phyloP scores from a whole-genome alignment of 2,113 vertebrate species.

The Lamprologus lemairii region DNA sequence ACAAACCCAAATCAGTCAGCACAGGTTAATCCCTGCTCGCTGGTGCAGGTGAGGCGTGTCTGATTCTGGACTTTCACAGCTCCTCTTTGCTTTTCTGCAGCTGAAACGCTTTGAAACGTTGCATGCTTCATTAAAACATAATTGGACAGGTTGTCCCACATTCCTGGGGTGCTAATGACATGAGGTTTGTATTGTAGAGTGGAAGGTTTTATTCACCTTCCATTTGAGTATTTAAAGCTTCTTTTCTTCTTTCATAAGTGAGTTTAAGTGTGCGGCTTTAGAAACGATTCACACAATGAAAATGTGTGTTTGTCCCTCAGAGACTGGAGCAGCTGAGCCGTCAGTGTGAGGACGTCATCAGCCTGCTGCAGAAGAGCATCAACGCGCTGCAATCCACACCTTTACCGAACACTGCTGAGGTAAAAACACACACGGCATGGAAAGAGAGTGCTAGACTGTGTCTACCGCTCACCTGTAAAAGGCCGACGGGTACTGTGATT shows the following conservation, averaged over 20 bases:
- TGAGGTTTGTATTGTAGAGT: not conserved
- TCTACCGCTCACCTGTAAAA: not conserved
- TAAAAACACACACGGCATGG: not conserved
- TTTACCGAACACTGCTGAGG: constrained; percentile 69
- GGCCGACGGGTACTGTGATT: fast-evolving
- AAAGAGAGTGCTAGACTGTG: fast-evolving
- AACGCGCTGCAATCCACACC: constrained; percentile 62
- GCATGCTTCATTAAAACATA: not conserved
- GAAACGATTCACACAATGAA: not conserved
- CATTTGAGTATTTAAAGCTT: not conserved
- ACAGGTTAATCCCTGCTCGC: not conserved
- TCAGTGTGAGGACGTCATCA: constrained; percentile 72
- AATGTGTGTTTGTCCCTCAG: constrained; percentile 50
- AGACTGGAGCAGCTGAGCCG: constrained; percentile 78
- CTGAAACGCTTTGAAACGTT: not conserved
- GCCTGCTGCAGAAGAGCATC: constrained; percentile 78
- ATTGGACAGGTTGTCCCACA: not conserved
- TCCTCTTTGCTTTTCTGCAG: not conserved
- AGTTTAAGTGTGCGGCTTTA: not conserved
- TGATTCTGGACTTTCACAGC: not conserved
- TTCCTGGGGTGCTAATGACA: not conserved
- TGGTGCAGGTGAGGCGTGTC: not conserved
- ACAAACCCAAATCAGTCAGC: not conserved
- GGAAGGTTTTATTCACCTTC: not conserved
- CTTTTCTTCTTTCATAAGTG: not conserved